Percentiles rank a stretch among this genome's conserved stretches.
phyloP scores from a whole-genome alignment of 2,888 invertebrate genomes.

The Perizoma flavofasciatum region DNA sequence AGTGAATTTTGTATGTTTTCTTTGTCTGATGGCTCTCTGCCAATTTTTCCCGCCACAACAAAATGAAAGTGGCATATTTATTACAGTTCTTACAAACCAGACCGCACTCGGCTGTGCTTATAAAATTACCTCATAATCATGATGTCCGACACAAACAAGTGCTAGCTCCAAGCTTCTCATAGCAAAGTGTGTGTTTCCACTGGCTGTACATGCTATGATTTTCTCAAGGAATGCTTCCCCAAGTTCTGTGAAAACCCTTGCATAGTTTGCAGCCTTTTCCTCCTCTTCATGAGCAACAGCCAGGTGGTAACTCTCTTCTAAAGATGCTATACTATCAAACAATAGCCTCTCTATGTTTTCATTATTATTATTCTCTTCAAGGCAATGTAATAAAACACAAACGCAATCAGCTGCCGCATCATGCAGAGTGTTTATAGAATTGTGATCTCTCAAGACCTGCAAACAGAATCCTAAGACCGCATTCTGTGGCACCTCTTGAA shows the following conservation, averaged over 20 bases:
- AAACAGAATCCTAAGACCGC: constrained; percentile 89
- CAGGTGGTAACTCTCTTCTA: constrained; percentile 94
- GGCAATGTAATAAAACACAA: constrained; percentile 91
- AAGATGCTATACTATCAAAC: constrained; percentile 90
- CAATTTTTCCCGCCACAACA: neutral
- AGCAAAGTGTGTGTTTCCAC: constrained; percentile 88
- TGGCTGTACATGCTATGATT: constrained; percentile 87
- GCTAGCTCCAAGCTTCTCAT: constrained; percentile 94
- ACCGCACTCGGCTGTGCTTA: constrained; percentile 1
- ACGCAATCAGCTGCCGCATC: constrained; percentile 96
- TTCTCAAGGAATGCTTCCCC: constrained; percentile 95
- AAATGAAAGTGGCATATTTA: neutral
- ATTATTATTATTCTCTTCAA: constrained; percentile 90
- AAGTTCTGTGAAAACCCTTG: constrained; percentile 96
- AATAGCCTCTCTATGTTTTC: constrained; percentile 90
- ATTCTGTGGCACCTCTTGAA: constrained; percentile 89
- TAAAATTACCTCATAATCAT: constrained; percentile 93
- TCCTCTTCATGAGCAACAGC: constrained; percentile 97
- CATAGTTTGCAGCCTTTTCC: constrained; percentile 97
- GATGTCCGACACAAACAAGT: constrained; percentile 96
- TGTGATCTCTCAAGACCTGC: constrained; percentile 86
- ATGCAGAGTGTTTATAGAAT: constrained; percentile 87
- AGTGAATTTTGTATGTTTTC: too few species aligned
- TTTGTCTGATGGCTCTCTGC: neutral
- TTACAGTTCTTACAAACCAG: neutral